phyloP scores from a whole-genome alignment of 2,797 vertebrate genomes.

The Cottoperca gobio region DNA sequence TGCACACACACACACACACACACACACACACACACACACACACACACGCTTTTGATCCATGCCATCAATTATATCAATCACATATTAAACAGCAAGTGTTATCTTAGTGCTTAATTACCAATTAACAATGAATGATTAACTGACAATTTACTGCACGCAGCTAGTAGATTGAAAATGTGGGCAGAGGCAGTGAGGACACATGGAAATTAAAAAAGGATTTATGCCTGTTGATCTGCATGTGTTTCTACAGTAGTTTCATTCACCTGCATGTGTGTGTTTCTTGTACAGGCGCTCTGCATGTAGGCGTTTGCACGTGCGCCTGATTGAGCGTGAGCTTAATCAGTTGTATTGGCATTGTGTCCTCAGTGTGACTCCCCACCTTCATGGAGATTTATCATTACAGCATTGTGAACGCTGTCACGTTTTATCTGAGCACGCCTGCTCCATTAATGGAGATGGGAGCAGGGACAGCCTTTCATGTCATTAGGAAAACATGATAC shows the following conservation, averaged over 20 bases:
- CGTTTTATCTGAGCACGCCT: conserved; percentile 67
- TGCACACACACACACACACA: neutral
- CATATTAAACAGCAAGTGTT: conserved; percentile 64
- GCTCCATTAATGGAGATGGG: conserved; percentile 73
- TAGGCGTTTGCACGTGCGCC: neutral
- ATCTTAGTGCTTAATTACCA: conserved; percentile 74
- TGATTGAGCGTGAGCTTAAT: conserved; percentile 59
- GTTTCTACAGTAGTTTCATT: conserved; percentile 10
- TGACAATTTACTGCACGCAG: conserved; percentile 60
- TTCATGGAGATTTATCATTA: conserved; percentile 71
- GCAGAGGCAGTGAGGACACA: conserved; percentile 41
- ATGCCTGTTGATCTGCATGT: conserved; percentile 30
- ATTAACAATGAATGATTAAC: conserved; percentile 77
- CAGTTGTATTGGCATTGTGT: conserved; percentile 50
- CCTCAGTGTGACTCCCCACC: conserved; percentile 53
- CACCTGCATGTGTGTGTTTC: neutral
- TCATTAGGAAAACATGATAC: conserved; percentile 80
- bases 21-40: neutral
- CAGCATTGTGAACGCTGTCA: conserved; percentile 71
- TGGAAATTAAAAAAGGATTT: conserved; percentile 47
- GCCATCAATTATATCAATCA: conserved; percentile 66
- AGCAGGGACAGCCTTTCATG: conserved; percentile 70
- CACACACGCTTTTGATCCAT: conserved; percentile 34
- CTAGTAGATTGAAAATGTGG: conserved; percentile 43
- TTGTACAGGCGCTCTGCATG: neutral